These are phyloP conservation scores for Colistium nudipinnis DNA, from an alignment of 2,113 vertebrate genomes.

Conservation along the genomic window DNA sequence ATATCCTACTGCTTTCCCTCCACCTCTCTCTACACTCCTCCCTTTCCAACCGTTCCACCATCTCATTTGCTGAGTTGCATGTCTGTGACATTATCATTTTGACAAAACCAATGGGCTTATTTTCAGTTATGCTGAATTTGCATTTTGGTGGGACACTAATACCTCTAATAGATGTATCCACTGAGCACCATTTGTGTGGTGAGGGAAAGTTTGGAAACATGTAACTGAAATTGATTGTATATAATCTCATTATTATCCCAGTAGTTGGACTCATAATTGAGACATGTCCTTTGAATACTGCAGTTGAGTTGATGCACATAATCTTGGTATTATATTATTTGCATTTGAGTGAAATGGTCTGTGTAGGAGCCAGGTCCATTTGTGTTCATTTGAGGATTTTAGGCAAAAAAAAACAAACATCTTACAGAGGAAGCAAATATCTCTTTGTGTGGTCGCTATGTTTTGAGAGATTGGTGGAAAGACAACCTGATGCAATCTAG, in stretches of 20 bases:
- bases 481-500: conserved; percentile 83
- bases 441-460: conserved; percentile 17
- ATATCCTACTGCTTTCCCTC: conserved; percentile 57
- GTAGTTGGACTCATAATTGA: conserved; percentile 23
- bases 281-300: conserved; percentile 5
- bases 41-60: conserved; percentile 23
- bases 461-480: conserved; percentile 70
- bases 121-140: conserved; percentile 58
- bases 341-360: conserved; percentile 13
- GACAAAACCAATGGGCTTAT: conserved; percentile 50
- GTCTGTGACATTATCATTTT: conserved; percentile 52
- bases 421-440: conserved; percentile 55
- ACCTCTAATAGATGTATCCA: conserved; percentile 37
- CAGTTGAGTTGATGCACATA: background rate
- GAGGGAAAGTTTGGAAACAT: conserved; percentile 19
- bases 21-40: conserved; percentile 41
- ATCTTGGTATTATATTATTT: background rate
- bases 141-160: conserved; percentile 43
- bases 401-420: conserved; percentile 28
- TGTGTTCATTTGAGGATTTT: conserved; percentile 41
- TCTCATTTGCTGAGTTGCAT: conserved; percentile 75
- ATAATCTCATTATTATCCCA: conserved; percentile 33
- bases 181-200: conserved; percentile 8
- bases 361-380: no score
- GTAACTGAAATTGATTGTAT: conserved; percentile 12